Evolutionary conservation across 2,888 invertebrate species (phyloP).

Genomic region (Dinocampus coccinellae): DNA sequence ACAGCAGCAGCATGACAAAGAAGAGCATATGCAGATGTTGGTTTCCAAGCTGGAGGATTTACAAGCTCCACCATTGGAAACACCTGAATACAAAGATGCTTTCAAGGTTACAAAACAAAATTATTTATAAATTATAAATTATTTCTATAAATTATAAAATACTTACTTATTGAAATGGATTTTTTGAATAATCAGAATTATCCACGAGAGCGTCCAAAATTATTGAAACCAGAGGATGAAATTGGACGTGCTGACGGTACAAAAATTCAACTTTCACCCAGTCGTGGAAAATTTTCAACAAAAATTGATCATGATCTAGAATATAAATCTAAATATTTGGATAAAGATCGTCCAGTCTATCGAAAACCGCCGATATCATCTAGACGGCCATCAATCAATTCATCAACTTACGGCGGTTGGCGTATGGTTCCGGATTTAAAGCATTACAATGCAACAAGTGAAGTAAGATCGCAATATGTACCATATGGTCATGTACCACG

Average conservation of each 20-base stretch:
- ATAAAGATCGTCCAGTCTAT: constrained; percentile 55
- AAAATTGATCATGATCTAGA: constrained; percentile 68
- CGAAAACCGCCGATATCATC: constrained; percentile 54
- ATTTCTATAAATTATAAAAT: background rate
- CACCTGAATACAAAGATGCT: constrained; percentile 65
- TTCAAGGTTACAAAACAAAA: constrained; percentile 56
- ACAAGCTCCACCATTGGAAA: constrained; percentile 58
- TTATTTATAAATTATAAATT: background rate
- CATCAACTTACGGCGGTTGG: constrained; percentile 29
- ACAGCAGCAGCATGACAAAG: constrained; percentile 47
- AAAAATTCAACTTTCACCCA: constrained; percentile 51
- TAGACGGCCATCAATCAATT: constrained; percentile 45
- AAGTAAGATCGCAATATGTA: constrained; percentile 59
- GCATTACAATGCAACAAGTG: constrained; percentile 50
- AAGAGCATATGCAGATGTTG: constrained; percentile 59
- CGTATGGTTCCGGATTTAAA: constrained; percentile 37
- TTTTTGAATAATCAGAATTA: constrained; percentile 63
- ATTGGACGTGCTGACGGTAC: constrained; percentile 65
- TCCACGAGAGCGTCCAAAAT: constrained; percentile 69
- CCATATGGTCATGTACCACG: constrained; percentile 59
- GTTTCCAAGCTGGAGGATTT: constrained; percentile 62
- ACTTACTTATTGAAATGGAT: background rate
- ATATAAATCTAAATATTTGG: constrained; percentile 65
- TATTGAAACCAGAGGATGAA: constrained; percentile 66
- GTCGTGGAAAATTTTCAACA: constrained; percentile 52